These are phyloP conservation scores for Phrynosoma platyrhinos DNA, from an alignment of 2,113 vertebrate species.

Conservation along the genomic window DNA sequence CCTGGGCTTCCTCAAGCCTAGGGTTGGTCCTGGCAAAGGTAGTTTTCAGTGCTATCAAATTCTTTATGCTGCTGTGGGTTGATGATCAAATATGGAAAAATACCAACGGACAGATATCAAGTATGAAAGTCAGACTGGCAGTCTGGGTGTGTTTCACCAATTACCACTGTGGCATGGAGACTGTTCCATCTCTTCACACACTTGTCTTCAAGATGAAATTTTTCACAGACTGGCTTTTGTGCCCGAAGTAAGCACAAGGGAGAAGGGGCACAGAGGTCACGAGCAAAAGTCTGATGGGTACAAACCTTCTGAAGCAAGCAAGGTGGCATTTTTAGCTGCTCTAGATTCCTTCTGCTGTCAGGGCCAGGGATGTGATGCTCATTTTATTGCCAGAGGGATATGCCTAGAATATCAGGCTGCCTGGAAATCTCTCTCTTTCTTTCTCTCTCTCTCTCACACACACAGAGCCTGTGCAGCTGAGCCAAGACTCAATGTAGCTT, in stretches of 20 bases:
- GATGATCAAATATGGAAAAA: neutral
- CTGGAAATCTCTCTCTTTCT: conserved; percentile 12
- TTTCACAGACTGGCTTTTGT: conserved; percentile 33
- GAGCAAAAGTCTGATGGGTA: conserved; percentile 48
- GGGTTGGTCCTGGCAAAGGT: neutral
- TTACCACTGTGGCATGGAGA: fast-evolving
- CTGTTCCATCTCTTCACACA: neutral
- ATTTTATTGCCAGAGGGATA: conserved; percentile 72
- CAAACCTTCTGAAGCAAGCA: conserved; percentile 56
- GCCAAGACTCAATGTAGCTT: conserved; percentile 62
- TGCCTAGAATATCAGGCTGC: conserved; percentile 72
- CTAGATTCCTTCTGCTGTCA: conserved; percentile 64
- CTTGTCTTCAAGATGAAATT: conserved; percentile 22
- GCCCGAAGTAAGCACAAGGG: conserved; percentile 24
- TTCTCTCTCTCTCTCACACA: too few species aligned
- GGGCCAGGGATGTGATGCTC: conserved; percentile 67
- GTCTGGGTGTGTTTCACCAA: neutral
- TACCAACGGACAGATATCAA: neutral
- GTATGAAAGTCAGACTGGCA: neutral
- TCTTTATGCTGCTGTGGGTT: neutral
- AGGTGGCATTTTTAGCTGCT: conserved; percentile 77
- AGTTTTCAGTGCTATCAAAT: neutral
- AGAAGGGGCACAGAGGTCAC: conserved; percentile 47
- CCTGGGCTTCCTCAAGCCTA: neutral
- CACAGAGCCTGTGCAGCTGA: conserved; percentile 68